phyloP scores from a whole-genome alignment of 2,888 invertebrate species.

The Agrenia bidenticulata region DNA sequence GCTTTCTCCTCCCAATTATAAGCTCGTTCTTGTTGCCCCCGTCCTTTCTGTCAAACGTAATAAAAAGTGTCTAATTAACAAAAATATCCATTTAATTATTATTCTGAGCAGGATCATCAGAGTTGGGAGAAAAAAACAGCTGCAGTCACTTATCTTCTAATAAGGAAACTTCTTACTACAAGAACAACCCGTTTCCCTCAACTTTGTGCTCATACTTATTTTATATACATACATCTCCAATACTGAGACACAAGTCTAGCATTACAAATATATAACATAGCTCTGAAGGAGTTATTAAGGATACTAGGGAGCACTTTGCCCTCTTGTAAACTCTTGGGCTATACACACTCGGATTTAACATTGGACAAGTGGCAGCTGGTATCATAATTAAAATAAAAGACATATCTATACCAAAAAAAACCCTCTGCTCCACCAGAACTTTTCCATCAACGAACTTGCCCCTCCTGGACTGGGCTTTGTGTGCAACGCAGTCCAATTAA shows the following conservation, averaged over 20 bases:
- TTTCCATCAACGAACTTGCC: constrained; percentile 6
- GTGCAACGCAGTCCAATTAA: constrained; percentile 38
- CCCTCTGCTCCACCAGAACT: too few species aligned
- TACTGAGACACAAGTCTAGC: too few species aligned
- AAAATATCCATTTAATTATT: constrained; percentile 18
- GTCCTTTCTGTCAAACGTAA: constrained; percentile 19
- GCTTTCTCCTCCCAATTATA: neutral
- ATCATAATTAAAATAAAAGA: constrained; percentile 22
- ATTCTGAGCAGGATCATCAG: constrained; percentile 11
- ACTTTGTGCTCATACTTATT: too few species aligned
- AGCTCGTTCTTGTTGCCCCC: constrained; percentile 6
- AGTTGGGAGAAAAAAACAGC: neutral
- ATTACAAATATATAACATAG: too few species aligned
- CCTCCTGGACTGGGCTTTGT: too few species aligned
- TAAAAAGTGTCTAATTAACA: constrained; percentile 18
- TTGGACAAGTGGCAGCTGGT: constrained; percentile 17
- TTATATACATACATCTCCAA: too few species aligned
- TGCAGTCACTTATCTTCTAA: constrained; percentile 2
- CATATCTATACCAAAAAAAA: too few species aligned
- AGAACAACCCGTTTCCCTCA: too few species aligned
- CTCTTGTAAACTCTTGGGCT: too few species aligned
- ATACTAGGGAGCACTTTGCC: too few species aligned
- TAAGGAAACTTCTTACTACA: neutral
- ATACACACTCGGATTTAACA: too few species aligned
- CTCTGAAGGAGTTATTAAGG: too few species aligned